Percentiles rank a stretch among this genome's conserved stretches.
Evolutionary conservation across 2,888 invertebrate species (phyloP).

Genomic region (Drosophila engyochracea): DNA sequence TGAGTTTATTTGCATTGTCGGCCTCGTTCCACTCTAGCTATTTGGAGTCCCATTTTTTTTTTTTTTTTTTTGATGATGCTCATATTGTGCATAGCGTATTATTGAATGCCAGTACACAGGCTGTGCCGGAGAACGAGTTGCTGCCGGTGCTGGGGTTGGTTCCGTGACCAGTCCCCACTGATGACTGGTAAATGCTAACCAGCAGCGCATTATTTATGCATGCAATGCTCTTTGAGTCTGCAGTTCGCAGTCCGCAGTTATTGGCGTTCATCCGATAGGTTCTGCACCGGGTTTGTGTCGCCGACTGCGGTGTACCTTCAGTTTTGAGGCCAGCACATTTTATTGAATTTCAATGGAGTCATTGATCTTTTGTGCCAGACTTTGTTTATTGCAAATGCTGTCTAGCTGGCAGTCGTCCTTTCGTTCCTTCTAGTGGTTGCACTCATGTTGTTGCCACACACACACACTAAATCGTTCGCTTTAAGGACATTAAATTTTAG

Average conservation of each 20-base stretch:
- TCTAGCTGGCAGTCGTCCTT: conserved; percentile 1
- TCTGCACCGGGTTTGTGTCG: conserved; percentile 36
- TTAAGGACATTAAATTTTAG: conserved; percentile 56
- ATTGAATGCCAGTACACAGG: conserved; percentile 51
- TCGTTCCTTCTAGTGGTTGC: conserved; percentile 1
- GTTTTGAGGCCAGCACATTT: conserved; percentile 54
- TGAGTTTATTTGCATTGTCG: conserved; percentile 73
- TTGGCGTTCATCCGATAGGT: conserved; percentile 59
- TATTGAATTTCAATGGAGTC: conserved; percentile 76
- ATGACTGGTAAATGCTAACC: conserved; percentile 9
- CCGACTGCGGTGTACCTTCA: conserved; percentile 49
- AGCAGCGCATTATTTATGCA: conserved; percentile 75
- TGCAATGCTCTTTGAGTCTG: conserved; percentile 79
- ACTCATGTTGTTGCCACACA: conserved; percentile 2
- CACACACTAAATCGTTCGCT: conserved; percentile 10
- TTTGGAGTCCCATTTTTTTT: conserved; percentile 29
- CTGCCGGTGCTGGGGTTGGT: conserved; percentile 2
- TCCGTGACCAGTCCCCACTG: conserved; percentile 18
- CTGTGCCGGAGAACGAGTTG: conserved; percentile 16
- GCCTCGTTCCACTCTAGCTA: conserved; percentile 25
- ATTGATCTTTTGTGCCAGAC: conserved; percentile 73
- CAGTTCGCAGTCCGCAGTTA: conserved; percentile 59
- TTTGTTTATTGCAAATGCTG: conserved; percentile 60
- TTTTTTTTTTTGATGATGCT: conserved; percentile 3
- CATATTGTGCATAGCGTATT: conserved; percentile 54